Base-by-base conservation (phyloP, 2,113 vertebrate genomes). In the Ammospiza caudacuta region DNA sequence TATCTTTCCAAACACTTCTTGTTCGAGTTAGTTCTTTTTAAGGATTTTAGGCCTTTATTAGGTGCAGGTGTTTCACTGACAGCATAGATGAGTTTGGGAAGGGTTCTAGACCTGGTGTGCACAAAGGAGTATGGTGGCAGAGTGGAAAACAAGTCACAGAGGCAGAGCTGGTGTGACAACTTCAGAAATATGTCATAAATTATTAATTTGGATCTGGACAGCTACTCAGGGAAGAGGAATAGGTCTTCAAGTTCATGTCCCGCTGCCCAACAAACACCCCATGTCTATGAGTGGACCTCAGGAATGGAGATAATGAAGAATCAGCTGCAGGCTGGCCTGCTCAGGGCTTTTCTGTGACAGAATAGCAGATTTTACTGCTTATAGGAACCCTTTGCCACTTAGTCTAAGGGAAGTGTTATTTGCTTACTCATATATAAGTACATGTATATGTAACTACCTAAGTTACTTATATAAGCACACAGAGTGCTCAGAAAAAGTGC, bases 261-360 rank as follows among this genome's bases (percentile, higher is more conserved):
- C 22, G 4, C 46, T 76, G 44, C 28, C 41, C 67, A 47, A 28
- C 20, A 83, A 44, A 57, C 13, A 11, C 41, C 44, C 25, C 31
- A 27, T 46, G 31, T 57, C 41, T 24, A 0, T 24, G n/a, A 44
- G 28, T 31, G 37, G n/a, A 11, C 33, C 46, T 74, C 0, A 4
- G 49, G 29, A 76, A 2, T 15, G 21, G 16, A 51, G 27, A 13
- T 43, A 22, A 15, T 11, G 58, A 83, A 35, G 17, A 51, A 9
- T 37, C 11, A 27, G 29, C 54, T 47, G n/a, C 18, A 39, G 55
- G 23, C 7, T 37, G 21, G 31, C 24, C 66, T 84, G 44, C 39
- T 70, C 57, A 41, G 41, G 29, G 11, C 49, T 66, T 20, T 3
- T 9, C 2, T 52, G 47, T 18, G 44, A 46, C 20, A 64, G 80